Percentiles rank a stretch among this genome's conserved stretches.
phyloP scores from a whole-genome alignment of 2,888 invertebrate genomes.

The Drosophila emarginata region DNA sequence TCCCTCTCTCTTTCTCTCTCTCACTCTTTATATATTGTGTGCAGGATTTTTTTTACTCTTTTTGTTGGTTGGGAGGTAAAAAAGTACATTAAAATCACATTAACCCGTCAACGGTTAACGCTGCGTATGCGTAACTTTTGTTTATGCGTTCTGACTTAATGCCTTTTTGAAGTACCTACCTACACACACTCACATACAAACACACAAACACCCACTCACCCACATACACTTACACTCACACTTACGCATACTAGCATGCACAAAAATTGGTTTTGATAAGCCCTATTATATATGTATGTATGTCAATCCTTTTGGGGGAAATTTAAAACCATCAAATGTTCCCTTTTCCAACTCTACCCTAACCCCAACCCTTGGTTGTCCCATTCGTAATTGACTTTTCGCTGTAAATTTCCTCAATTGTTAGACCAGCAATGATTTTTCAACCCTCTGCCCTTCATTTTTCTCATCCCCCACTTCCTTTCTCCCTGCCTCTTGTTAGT shows the following conservation, averaged over 20 bases:
- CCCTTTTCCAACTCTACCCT: slow-evolving; percentile 3
- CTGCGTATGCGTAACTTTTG: slow-evolving; percentile 72
- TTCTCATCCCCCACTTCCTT: background rate
- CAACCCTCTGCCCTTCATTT: background rate
- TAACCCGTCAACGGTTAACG: slow-evolving; percentile 74
- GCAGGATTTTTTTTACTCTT: background rate
- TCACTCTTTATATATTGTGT: background rate
- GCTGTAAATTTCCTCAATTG: slow-evolving; percentile 65
- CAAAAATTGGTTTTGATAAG: slow-evolving; percentile 18
- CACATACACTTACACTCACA: too few species aligned
- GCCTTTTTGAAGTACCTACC: slow-evolving; percentile 64
- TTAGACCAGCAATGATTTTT: slow-evolving; percentile 25
- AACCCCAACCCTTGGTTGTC: background rate
- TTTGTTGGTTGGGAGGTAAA: slow-evolving; percentile 32
- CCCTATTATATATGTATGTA: slow-evolving; percentile 1
- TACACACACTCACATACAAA: slow-evolving; percentile 30
- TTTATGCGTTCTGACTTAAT: slow-evolving; percentile 67
- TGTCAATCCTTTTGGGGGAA: slow-evolving; percentile 31
- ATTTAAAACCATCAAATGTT: slow-evolving; percentile 40
- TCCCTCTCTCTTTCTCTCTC: background rate
- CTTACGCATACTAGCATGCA: slow-evolving; percentile 6
- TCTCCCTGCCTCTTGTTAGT: slow-evolving; percentile 28
- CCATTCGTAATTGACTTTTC: slow-evolving; percentile 60
- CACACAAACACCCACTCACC: background rate
- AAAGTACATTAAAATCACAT: slow-evolving; percentile 77